Base-by-base conservation (phyloP, 2,797 vertebrate species). In the Pangasius mekongensis region DNA sequence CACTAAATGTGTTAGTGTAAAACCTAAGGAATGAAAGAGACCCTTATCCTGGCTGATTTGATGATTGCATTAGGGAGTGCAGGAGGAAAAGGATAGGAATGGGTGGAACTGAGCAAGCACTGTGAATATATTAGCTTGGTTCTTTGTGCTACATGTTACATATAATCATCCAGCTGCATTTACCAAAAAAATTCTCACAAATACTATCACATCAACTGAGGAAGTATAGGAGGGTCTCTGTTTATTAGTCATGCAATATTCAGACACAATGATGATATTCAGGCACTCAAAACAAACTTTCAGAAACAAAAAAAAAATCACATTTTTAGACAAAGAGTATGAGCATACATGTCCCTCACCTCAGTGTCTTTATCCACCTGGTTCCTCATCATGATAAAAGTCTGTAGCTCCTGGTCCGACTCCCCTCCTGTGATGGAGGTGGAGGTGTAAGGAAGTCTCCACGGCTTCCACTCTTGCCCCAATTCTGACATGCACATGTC, bases 331-430 rank as follows among this genome's bases (percentile, higher is more conserved):
- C 39, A 74, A 52, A 9, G 47, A 8, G n/a, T 54, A 54, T 78
- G 3, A 52, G 27, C 10, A 11, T 30, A 54, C 11, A 78, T 54
- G 47, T 66, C n/a, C 18, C 58, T 60, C 39, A 98, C 98, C 97
- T 98, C 98, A 0, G 98, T 98, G 84, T 98, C 97, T 91, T 96
- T 95, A 91, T 97, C 97, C 78, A 97, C 93, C 94, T 97, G 95
- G 93, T 97, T 97, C 89, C 97, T 97, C 93, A 97, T 94, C 87
- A 94, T 95, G 27, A 99, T 97, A 89, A 98, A 95, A 85, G 96
- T 96, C 91, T 97, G 96, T 43, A 99, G 90, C 91, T 98, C 93
- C 58, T 94, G 92, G 92, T 98, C 97, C 0, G 97, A 97, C 0
- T 97, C 96, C 0, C 94, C 94, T 62, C 97, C 96, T 0, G 93